These are phyloP conservation scores for Lepidurus apus DNA, from an alignment of 1,140 invertebrate genomes.

Conservation along the genomic window DNA sequence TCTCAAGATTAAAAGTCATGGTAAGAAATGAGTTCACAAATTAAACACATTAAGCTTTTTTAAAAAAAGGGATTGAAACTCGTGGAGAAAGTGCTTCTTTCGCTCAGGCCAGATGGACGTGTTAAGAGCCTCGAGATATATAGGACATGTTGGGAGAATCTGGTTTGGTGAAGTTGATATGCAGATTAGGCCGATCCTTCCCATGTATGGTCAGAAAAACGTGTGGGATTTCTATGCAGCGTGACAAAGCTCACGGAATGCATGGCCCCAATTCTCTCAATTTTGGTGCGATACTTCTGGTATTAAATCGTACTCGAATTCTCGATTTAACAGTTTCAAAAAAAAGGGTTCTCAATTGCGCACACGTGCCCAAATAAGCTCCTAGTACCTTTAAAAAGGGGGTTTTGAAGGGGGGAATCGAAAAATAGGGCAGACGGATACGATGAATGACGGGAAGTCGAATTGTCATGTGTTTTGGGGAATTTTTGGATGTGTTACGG, in stretches of 20 bases:
- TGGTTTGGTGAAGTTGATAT: background rate
- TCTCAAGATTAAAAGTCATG: too few species aligned
- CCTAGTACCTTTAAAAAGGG: too few species aligned
- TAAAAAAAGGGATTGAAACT: background rate
- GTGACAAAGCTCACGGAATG: background rate
- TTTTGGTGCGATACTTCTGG: background rate
- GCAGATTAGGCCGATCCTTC: slow-evolving; percentile 1
- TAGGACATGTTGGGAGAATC: background rate
- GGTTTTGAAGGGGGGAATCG: background rate
- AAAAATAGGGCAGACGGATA: background rate
- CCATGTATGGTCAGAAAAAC: background rate
- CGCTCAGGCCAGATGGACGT: background rate
- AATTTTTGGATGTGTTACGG: background rate
- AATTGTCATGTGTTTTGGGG: background rate
- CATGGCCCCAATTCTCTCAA: background rate
- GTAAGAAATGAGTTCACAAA: too few species aligned
- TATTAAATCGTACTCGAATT: background rate
- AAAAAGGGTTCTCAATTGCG: too few species aligned
- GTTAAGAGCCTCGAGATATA: background rate
- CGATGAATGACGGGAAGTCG: background rate
- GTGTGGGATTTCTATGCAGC: background rate
- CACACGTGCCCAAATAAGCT: too few species aligned
- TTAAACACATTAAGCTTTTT: background rate
- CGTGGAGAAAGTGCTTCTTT: background rate
- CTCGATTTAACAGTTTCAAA: too few species aligned